Percentiles rank a stretch among this genome's conserved stretches.
These are phyloP conservation scores for Lepus europaeus DNA, from an alignment of 2,113 vertebrate genomes.

Conservation along the genomic window DNA sequence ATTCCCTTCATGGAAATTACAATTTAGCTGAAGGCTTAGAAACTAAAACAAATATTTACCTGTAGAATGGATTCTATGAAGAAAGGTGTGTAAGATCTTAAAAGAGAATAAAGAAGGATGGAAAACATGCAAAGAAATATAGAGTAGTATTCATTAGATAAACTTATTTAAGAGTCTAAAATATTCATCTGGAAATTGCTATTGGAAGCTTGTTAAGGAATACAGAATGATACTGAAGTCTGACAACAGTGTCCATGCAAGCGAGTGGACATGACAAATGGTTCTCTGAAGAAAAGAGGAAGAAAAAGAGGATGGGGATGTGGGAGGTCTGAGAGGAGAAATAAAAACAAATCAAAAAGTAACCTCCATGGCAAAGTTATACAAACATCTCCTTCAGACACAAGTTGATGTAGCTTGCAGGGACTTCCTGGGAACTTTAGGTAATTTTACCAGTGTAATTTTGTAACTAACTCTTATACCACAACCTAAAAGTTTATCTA, in stretches of 20 bases:
- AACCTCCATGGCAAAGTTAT: background rate
- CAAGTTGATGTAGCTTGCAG: background rate
- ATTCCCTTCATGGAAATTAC: background rate
- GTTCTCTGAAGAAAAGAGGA: background rate
- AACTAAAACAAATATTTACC: background rate
- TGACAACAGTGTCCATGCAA: background rate
- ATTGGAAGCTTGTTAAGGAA: conserved; percentile 18
- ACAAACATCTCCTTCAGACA: background rate
- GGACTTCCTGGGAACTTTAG: background rate
- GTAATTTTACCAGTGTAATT: background rate
- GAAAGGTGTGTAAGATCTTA: background rate
- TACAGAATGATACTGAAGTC: background rate
- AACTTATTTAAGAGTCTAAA: background rate
- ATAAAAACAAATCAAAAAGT: background rate
- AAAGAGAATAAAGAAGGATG: background rate
- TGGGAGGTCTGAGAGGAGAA: background rate
- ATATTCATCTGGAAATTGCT: conserved; percentile 15
- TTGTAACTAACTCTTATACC: conserved; percentile 22
- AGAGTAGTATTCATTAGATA: background rate
- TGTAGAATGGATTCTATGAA: background rate
- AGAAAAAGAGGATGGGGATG: background rate
- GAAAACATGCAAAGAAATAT: background rate
- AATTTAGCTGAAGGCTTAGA: background rate
- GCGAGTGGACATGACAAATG: background rate
- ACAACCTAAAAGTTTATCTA: background rate